Conservation (phyloP, 2,888 invertebrate species). For the Fragum fragum region DNA sequence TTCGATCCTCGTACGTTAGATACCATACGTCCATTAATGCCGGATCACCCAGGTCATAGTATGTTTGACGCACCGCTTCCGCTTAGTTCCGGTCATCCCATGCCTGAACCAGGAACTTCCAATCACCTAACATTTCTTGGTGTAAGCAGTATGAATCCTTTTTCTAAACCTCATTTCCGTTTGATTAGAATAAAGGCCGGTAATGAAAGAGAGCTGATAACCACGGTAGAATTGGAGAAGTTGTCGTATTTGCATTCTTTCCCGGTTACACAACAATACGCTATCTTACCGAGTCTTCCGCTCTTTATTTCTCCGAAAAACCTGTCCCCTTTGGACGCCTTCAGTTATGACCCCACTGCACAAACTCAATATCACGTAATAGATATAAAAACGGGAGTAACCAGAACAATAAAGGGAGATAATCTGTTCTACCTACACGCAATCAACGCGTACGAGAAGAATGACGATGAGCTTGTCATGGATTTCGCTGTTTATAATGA, state of each 20-base stretch:
- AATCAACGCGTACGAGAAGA: slow-evolving; percentile 78
- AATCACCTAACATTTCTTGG: slow-evolving; percentile 76
- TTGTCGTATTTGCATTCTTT: slow-evolving; percentile 83
- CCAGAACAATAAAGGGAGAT: slow-evolving; percentile 65
- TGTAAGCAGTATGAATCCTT: slow-evolving; percentile 72
- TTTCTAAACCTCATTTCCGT: slow-evolving; percentile 65
- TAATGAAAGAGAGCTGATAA: slow-evolving; percentile 72
- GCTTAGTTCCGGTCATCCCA: slow-evolving; percentile 77
- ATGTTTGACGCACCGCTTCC: slow-evolving; percentile 26
- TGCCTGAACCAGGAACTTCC: slow-evolving; percentile 76
- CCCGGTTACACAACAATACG: slow-evolving; percentile 75
- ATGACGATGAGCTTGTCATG: slow-evolving; percentile 25
- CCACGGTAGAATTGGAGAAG: slow-evolving; percentile 69
- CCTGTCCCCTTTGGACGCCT: slow-evolving; percentile 71
- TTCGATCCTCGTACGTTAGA: slow-evolving; percentile 68
- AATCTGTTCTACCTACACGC: slow-evolving; percentile 79
- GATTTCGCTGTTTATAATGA: slow-evolving; percentile 37
- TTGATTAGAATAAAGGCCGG: slow-evolving; percentile 74
- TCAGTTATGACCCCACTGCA: slow-evolving; percentile 75
- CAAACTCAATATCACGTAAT: slow-evolving; percentile 72
- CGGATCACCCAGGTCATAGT: slow-evolving; percentile 40
- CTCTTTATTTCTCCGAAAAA: slow-evolving; percentile 73
- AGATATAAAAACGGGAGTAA: slow-evolving; percentile 71
- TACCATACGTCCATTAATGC: slow-evolving; percentile 62
- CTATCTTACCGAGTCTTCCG: slow-evolving; percentile 77